Evolutionary conservation across 2,888 invertebrate genomes (phyloP), one percentile per base, ranked within the genome.

Genomic region (Rapana venosa): DNA sequence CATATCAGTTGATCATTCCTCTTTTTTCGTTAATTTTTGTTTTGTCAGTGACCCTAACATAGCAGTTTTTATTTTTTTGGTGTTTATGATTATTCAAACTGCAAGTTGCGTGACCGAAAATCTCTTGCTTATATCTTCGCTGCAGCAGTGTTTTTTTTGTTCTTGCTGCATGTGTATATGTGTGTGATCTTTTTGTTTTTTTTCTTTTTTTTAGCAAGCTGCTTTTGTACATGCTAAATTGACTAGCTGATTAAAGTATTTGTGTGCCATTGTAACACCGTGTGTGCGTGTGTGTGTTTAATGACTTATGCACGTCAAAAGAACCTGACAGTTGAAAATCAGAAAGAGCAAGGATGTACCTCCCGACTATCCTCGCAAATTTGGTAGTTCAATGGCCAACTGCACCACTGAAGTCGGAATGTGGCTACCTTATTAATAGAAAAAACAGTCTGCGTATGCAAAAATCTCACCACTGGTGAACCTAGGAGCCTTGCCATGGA

Each of bases 221-320:
- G 77, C 32, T 32, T 79, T 15, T 32, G 32, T 79, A 79, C 77
- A 26, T 79, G 77, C 35, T 26, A 20, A 15, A 26, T 30, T 77
- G 77, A 32, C 77, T 26, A 79, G 77, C 32, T 15, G 77, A 79
- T 32, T 77, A 79, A 79, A 79, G 77, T 79, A 79, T 32, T 32
- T 17, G 8, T 20, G 77, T 79, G 35, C 77, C 77, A 79, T 79
- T 26, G 32, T n/a, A n/a, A 17, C 32, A 79, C 20, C 0, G 77
- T 11, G 77, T 20, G 15, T n/a, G 74, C 11, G 30, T 79, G 32
- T 22, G 22, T 47, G 47, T 47, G 47, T 8, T 47, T 47, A 47
- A 5, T 2, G 47, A 8, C 47, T 2, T 47, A 8, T 47, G 47
- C 47, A 47, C 8, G 47, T 47, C 47, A 47, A 47, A 47, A 47